phyloP scores from a whole-genome alignment of 2,888 invertebrate genomes.

The Zaprionus obscuricornis region DNA sequence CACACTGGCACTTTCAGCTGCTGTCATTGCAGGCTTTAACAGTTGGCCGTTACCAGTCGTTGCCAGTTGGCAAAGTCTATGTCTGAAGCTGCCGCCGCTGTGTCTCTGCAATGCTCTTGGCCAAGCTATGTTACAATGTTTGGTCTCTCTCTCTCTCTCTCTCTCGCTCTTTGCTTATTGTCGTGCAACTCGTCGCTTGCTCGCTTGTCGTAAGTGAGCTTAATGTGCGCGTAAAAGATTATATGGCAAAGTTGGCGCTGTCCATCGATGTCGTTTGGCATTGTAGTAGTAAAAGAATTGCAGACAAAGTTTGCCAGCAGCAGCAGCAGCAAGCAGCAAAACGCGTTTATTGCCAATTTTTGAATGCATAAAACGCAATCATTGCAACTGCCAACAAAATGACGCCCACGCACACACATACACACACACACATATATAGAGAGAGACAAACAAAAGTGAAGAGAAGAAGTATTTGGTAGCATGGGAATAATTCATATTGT shows the following conservation, averaged over 20 bases:
- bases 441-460: neutral
- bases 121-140: too few relatives aligned
- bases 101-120: too few relatives aligned
- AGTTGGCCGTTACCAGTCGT: slow-evolving; percentile 15
- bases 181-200: slow-evolving; percentile 38
- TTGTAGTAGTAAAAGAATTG: slow-evolving; percentile 27
- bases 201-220: slow-evolving; percentile 72
- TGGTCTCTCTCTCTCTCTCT: slow-evolving; percentile 29
- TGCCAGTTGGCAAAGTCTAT: slow-evolving; percentile 31
- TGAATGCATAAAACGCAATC: slow-evolving; percentile 70
- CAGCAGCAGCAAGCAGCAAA: slow-evolving; percentile 10
- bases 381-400: slow-evolving; percentile 59
- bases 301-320: slow-evolving; percentile 65
- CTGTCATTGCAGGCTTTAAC: slow-evolving; percentile 39
- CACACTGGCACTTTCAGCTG: slow-evolving; percentile 55
- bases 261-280: slow-evolving; percentile 41
- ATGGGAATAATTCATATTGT: too few relatives aligned
- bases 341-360: slow-evolving; percentile 76
- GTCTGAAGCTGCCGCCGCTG: slow-evolving; percentile 40
- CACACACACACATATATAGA: neutral
- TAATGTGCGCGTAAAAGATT: slow-evolving; percentile 73
- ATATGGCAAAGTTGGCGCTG: slow-evolving; percentile 68
- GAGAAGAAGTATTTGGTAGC: too few relatives aligned
- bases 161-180: slow-evolving; percentile 26
- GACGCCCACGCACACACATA: slow-evolving; percentile 52